These are phyloP conservation scores for Lithophane ornitopus DNA, from an alignment of 2,888 invertebrate species.

Conservation along the genomic window DNA sequence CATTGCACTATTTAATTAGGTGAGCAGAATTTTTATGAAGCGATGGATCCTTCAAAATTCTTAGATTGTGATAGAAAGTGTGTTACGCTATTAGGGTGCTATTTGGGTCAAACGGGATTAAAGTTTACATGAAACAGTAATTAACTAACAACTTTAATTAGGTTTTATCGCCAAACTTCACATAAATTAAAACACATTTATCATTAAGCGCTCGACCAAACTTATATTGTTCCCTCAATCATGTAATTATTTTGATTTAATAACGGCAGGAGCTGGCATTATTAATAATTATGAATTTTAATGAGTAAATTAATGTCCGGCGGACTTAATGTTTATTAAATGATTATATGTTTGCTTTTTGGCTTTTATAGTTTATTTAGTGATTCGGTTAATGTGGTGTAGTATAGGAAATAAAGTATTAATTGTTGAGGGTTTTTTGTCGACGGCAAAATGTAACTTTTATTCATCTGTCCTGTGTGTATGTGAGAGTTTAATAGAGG, in stretches of 20 bases:
- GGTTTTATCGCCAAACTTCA: not conserved
- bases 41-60: too few species aligned
- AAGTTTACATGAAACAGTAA: not conserved
- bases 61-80: too few species aligned
- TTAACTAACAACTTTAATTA: slow-evolving; percentile 14
- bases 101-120: not conserved
- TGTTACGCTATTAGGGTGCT: too few species aligned
- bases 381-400: not conserved
- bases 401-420: not conserved
- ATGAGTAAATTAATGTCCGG: slow-evolving; percentile 4
- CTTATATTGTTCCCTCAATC: slow-evolving; percentile 21
- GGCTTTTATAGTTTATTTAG: not conserved
- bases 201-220: slow-evolving; percentile 14
- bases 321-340: slow-evolving; percentile 4
- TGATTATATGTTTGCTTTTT: not conserved
- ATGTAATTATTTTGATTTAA: slow-evolving; percentile 33
- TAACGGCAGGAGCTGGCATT: slow-evolving; percentile 4
- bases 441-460: not conserved
- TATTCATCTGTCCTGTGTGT: too few species aligned
- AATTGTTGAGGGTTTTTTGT: not conserved
- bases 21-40: too few species aligned
- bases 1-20: too few species aligned
- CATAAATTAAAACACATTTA: slow-evolving; percentile 33
- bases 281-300: slow-evolving; percentile 34
- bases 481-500: too few species aligned